phyloP scores from a whole-genome alignment of 35 echinoderm and acorn worm genomes.

The Holothuria glaberrima region DNA sequence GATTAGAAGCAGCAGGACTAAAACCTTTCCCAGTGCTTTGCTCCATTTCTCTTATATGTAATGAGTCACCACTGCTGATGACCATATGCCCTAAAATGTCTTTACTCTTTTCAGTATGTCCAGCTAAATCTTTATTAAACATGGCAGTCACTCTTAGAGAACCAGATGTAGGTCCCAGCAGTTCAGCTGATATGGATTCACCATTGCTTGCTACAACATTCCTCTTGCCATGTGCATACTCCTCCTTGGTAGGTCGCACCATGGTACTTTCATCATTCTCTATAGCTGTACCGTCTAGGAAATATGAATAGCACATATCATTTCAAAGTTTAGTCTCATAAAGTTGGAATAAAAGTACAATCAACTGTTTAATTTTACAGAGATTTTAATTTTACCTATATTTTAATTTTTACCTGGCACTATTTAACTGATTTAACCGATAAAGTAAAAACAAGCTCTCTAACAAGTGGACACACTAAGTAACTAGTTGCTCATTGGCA shows the following conservation, averaged over 20 bases:
- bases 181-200: background rate
- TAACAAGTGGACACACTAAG: no score
- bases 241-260: background rate
- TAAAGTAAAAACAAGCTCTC: no score
- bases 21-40: background rate
- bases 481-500: no score
- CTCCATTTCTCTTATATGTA: background rate
- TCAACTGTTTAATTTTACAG: no score
- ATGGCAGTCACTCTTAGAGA: background rate
- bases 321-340: no score
- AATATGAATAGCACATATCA: no score
- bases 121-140: background rate
- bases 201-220: background rate
- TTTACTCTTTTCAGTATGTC: background rate
- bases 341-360: no score
- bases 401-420: no score
- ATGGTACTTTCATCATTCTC: background rate
- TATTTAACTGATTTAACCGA: no score
- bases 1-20: no score
- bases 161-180: background rate
- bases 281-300: background rate
- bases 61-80: background rate
- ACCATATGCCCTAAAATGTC: background rate
- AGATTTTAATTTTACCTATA: no score
- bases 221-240: background rate